phyloP scores from a whole-genome alignment of 35 echinoderm and acorn worm species.

The Nesometra sesokonis region DNA sequence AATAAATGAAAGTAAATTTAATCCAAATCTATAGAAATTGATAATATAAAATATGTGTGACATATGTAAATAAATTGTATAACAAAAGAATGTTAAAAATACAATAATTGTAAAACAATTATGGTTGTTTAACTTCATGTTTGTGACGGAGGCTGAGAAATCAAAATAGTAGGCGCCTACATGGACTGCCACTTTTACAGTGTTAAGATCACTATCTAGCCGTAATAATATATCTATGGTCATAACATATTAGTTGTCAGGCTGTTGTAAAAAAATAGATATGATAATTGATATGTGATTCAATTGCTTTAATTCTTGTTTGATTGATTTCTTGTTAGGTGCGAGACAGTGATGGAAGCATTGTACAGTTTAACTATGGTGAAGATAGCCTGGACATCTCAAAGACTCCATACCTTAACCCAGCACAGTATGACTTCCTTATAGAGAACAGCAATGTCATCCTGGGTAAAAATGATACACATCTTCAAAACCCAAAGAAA shows the following conservation, averaged over 20 bases:
- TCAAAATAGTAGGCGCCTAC: too few relatives aligned
- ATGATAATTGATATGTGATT: not conserved
- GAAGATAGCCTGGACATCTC: conserved; percentile 85
- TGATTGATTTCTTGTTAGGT: conserved; percentile 19
- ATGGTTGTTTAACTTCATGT: too few relatives aligned
- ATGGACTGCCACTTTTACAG: too few relatives aligned
- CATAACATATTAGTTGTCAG: not conserved
- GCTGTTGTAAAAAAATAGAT: not conserved
- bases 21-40: too few relatives aligned
- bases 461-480: not conserved
- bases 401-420: conserved; percentile 69
- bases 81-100: too few relatives aligned
- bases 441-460: conserved; percentile 36
- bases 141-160: too few relatives aligned
- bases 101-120: too few relatives aligned
- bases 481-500: conserved; percentile 20
- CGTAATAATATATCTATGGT: too few relatives aligned
- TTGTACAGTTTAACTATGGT: conserved; percentile 88
- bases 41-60: too few relatives aligned
- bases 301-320: not conserved
- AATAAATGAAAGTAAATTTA: too few relatives aligned
- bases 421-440: conserved; percentile 54
- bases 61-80: too few relatives aligned
- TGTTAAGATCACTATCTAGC: too few relatives aligned
- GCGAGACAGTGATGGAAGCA: conserved; percentile 73